Base-by-base conservation (phyloP, 2,888 invertebrate species). In the Eumerus sabulonum region DNA sequence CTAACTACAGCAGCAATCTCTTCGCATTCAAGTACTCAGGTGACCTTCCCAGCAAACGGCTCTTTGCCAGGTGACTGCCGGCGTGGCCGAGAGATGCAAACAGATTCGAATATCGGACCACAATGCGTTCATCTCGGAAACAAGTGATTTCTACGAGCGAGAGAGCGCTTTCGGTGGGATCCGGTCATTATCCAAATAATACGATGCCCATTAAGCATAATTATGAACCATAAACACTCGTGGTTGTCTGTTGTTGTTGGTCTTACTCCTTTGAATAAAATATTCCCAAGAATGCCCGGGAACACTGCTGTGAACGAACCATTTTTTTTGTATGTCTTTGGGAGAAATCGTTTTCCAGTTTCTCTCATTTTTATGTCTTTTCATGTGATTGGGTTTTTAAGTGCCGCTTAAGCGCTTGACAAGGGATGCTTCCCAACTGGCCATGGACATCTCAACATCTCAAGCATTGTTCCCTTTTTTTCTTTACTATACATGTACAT, bases 211-310 rank as follows among this genome's bases (percentile, higher is more conserved):
- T 79, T 74, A 79, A 79, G 74, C 79, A 74, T 79, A 79, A 79
- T 79, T 79, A 79, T 79, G 74, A 79, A 56, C 79, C 68, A 79
- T 79, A 79, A 79, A 74, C 79, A 79, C 79, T 79, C 79, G 73
- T 54, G 63, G 74, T 40, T 35, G 35, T 62, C 18, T 57, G 18
- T 53, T 27, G 27, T 27, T 27, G 27, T 27, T 27, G 27, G 2
- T 4, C 27, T 44, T 59, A 54, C 53, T 68, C 64, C 60, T 74
- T 64, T 64, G 60, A 79, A 70, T 74, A 11, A 57, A 57, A 57
- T 56, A 62, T 77, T 77, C 77, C 77, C 77, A 73, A 77, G 77
- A 77, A 77, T 36, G 38, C 47, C 36, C 36, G 11, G 11, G 11
- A 27, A 27, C 27, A 27, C 27, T 7, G 27, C 27, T 27, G 27